Conservation (phyloP, 2,797 vertebrate species). For the Sarcoramphus papa region DNA sequence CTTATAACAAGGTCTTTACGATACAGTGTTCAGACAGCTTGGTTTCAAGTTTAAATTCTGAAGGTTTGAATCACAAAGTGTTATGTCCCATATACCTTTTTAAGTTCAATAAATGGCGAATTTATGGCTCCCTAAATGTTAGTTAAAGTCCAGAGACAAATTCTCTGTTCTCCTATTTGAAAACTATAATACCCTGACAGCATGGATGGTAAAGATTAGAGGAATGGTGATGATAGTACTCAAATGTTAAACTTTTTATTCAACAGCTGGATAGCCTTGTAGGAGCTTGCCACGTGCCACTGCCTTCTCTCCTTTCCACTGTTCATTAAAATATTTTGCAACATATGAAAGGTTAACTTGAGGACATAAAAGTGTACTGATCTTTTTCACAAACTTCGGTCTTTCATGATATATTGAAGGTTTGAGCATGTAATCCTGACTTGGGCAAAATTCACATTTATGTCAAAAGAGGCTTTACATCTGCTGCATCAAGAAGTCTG, state of each 20-base stretch:
- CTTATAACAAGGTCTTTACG: not conserved
- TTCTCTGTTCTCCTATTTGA: not conserved
- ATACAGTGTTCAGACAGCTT: not conserved
- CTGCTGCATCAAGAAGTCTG: not conserved
- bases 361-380: not conserved
- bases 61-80: not conserved
- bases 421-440: not conserved
- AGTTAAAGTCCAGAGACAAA: not conserved
- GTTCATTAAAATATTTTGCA: not conserved
- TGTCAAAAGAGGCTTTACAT: not conserved
- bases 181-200: not conserved
- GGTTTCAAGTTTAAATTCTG: conserved; percentile 15
- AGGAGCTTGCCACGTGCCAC: not conserved
- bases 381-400: not conserved
- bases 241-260: not conserved
- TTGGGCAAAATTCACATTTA: not conserved
- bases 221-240: not conserved
- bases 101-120: not conserved
- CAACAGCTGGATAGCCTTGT: not conserved
- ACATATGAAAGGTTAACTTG: not conserved
- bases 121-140: not conserved
- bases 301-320: not conserved
- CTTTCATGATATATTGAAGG: not conserved
- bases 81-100: not conserved
- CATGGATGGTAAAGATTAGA: not conserved